Conservation (phyloP, 2,888 invertebrate species). For the Spialia ferax region DNA sequence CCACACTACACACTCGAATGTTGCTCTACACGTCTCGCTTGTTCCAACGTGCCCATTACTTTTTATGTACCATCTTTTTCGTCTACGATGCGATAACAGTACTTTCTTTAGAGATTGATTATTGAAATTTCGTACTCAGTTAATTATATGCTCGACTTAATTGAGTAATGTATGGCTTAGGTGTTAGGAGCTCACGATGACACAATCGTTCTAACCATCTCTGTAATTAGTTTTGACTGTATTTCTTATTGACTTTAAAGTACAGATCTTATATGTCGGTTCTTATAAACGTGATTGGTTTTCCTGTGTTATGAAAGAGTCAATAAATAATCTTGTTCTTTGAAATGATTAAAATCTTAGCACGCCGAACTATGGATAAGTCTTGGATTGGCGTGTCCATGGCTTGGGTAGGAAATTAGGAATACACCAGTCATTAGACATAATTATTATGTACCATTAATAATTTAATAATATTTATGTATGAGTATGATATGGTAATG, state of each 20-base stretch:
- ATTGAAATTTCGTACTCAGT: slow-evolving; percentile 72
- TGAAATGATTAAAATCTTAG: too few species aligned
- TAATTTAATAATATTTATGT: too few species aligned
- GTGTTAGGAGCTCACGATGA: slow-evolving; percentile 29
- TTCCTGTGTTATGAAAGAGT: neutral
- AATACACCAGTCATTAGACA: too few species aligned
- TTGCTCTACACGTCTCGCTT: slow-evolving; percentile 69
- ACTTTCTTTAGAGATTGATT: slow-evolving; percentile 82
- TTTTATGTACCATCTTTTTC: slow-evolving; percentile 72
- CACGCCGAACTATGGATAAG: too few species aligned
- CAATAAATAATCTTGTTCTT: too few species aligned
- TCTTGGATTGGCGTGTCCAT: too few species aligned
- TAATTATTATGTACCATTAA: too few species aligned
- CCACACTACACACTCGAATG: slow-evolving; percentile 55
- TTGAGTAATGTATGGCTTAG: slow-evolving; percentile 67
- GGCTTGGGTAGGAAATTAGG: too few species aligned
- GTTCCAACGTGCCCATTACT: slow-evolving; percentile 77
- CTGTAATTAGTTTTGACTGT: slow-evolving; percentile 14
- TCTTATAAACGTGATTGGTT: neutral
- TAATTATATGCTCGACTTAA: slow-evolving; percentile 76
- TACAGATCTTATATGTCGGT: neutral
- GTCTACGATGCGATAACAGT: slow-evolving; percentile 60
- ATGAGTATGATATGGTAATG: too few species aligned
- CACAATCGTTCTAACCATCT: slow-evolving; percentile 33
- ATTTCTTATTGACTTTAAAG: neutral